Conservation (phyloP, 1,140 invertebrate genomes). For the Drosophila hydei region DNA sequence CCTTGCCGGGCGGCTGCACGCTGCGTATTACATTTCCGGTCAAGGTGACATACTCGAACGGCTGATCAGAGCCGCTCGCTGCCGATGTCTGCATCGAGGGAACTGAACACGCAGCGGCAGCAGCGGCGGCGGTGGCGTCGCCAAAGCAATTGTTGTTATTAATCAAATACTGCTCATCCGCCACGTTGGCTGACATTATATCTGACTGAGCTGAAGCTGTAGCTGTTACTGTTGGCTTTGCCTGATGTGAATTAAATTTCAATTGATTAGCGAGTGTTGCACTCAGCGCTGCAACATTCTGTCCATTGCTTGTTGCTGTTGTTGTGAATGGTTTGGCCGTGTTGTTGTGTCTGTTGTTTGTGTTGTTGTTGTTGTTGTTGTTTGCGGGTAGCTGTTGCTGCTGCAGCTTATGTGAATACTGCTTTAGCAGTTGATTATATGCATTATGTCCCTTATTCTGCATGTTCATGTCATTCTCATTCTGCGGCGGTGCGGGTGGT, state of each 20-base stretch:
- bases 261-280: slow-evolving; percentile 82
- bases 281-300: slow-evolving; percentile 71
- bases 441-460: slow-evolving; percentile 74
- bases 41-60: slow-evolving; percentile 80
- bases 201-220: slow-evolving; percentile 29
- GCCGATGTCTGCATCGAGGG: slow-evolving; percentile 30
- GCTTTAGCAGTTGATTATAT: slow-evolving; percentile 81
- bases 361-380: slow-evolving; percentile 23
- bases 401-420: slow-evolving; percentile 79
- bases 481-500: slow-evolving; percentile 24
- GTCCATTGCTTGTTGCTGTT: slow-evolving; percentile 37
- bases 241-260: slow-evolving; percentile 83
- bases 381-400: slow-evolving; percentile 32
- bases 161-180: slow-evolving; percentile 59
- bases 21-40: slow-evolving; percentile 83
- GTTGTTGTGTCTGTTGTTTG: slow-evolving; percentile 60
- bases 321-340: slow-evolving; percentile 56
- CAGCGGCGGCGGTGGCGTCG: slow-evolving; percentile 8
- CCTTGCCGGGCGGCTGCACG: slow-evolving; percentile 82
- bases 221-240: slow-evolving; percentile 37
- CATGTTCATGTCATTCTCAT: slow-evolving; percentile 69
- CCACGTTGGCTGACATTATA: slow-evolving; percentile 64
- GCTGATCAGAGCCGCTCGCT: slow-evolving; percentile 48
- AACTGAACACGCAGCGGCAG: slow-evolving; percentile 21
- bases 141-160: slow-evolving; percentile 6